Percentiles rank a stretch among this genome's conserved stretches.
Evolutionary conservation across 2,797 vertebrate species (phyloP).

Genomic region (Sebastiscus albofasciatus): DNA sequence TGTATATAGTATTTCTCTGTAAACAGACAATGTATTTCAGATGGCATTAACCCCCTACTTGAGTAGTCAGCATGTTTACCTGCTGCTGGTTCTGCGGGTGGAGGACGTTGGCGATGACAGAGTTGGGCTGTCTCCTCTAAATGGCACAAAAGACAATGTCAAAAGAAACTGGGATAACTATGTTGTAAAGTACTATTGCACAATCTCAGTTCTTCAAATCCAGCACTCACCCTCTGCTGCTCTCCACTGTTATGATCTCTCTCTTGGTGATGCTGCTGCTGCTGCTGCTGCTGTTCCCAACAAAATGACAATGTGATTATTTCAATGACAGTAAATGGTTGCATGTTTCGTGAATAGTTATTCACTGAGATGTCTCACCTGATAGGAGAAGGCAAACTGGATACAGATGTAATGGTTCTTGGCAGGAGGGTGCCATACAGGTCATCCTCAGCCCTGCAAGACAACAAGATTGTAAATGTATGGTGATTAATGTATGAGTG

Average conservation of each 20-base stretch:
- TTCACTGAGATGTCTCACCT: constrained; percentile 56
- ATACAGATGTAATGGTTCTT: constrained; percentile 30
- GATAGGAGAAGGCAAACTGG: constrained; percentile 17
- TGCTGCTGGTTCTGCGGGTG: constrained; percentile 47
- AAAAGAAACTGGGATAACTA: neutral
- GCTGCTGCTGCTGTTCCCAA: constrained; percentile 35
- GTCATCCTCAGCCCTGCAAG: constrained; percentile 62
- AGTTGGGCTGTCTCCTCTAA: constrained; percentile 46
- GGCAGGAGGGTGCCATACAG: constrained; percentile 69
- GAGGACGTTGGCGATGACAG: constrained; percentile 34
- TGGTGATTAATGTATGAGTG: neutral
- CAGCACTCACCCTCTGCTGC: constrained; percentile 59
- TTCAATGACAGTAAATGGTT: neutral
- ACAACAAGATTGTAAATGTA: neutral
- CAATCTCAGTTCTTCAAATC: neutral
- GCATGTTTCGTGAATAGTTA: neutral
- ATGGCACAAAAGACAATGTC: constrained; percentile 7
- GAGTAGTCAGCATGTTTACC: constrained; percentile 58
- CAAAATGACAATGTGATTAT: neutral
- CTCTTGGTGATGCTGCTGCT: constrained; percentile 47
- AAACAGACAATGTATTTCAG: neutral
- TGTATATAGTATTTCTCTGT: neutral
- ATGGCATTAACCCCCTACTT: neutral
- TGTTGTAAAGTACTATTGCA: neutral
- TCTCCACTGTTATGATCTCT: constrained; percentile 40